phyloP scores from a whole-genome alignment of 2,797 vertebrate genomes.

The Gambelia wislizenii region DNA sequence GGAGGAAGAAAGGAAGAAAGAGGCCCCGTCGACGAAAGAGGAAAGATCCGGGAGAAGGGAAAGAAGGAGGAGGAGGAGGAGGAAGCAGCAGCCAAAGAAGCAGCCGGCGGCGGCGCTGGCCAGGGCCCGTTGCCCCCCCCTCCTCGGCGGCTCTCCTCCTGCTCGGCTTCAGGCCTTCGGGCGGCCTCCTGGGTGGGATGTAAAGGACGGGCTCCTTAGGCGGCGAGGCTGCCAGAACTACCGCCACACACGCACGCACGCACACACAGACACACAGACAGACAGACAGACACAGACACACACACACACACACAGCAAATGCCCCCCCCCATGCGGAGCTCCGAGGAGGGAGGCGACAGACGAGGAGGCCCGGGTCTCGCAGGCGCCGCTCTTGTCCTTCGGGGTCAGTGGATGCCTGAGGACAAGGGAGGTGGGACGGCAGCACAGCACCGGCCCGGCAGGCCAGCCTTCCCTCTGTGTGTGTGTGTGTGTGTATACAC shows the following conservation, averaged over 20 bases:
- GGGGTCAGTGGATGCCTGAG: neutral
- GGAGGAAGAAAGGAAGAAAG: too few species aligned
- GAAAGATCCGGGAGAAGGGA: neutral
- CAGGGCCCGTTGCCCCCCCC: too few species aligned
- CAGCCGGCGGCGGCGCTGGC: too few species aligned
- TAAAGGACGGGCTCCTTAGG: too few species aligned
- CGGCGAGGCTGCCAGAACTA: neutral
- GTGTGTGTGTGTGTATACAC: too few species aligned
- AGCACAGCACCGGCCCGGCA: neutral
- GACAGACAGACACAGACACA: too few species aligned
- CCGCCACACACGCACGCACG: neutral
- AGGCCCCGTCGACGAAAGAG: neutral
- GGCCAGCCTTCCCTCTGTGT: neutral
- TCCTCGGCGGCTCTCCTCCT: neutral
- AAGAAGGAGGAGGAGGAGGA: neutral
- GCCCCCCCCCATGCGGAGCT: too few species aligned
- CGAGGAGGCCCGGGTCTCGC: neutral
- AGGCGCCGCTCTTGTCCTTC: conserved; percentile 2
- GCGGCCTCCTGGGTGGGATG: neutral
- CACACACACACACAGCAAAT: too few species aligned
- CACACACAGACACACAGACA: too few species aligned
- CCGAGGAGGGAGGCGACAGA: neutral
- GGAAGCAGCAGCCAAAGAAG: too few species aligned
- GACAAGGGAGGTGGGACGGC: neutral
- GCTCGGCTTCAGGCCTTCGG: neutral